phyloP scores from a whole-genome alignment of 2,113 vertebrate species.

The Solenodon paradoxus region DNA sequence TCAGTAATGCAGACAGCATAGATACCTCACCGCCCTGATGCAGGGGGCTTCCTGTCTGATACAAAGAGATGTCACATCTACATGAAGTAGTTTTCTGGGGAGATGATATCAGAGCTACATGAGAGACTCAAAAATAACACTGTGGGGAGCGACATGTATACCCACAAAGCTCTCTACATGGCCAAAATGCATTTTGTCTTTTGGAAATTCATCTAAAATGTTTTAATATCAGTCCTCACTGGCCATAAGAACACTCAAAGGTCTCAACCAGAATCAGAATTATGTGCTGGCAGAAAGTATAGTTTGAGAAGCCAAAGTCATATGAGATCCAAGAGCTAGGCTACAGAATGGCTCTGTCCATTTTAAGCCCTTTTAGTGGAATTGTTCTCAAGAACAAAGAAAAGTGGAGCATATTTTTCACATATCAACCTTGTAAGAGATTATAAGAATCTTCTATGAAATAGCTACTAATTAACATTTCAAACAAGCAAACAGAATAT shows the following conservation, averaged over 20 bases:
- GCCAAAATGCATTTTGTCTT: not conserved
- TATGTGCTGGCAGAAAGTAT: not conserved
- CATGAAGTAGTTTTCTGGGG: not conserved
- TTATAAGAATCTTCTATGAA: not conserved
- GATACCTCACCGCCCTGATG: accelerated
- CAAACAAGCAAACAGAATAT: not conserved
- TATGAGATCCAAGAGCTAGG: not conserved
- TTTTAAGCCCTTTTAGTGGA: not conserved
- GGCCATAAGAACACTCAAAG: not conserved
- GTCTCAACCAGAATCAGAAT: not conserved
- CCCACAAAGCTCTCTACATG: not conserved
- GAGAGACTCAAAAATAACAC: not conserved
- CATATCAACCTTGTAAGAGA: not conserved
- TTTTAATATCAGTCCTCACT: not conserved
- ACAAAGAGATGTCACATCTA: not conserved
- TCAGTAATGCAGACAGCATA: not conserved
- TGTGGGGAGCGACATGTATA: not conserved
- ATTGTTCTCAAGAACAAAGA: not conserved
- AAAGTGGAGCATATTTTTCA: not conserved
- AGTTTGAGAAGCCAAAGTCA: not conserved
- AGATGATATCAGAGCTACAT: accelerated
- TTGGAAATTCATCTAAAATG: not conserved
- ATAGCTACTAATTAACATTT: not conserved
- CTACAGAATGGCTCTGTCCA: not conserved
- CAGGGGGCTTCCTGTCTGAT: no score